Base-by-base conservation (phyloP, 2,888 invertebrate genomes). In the Oeneis ivallda region DNA sequence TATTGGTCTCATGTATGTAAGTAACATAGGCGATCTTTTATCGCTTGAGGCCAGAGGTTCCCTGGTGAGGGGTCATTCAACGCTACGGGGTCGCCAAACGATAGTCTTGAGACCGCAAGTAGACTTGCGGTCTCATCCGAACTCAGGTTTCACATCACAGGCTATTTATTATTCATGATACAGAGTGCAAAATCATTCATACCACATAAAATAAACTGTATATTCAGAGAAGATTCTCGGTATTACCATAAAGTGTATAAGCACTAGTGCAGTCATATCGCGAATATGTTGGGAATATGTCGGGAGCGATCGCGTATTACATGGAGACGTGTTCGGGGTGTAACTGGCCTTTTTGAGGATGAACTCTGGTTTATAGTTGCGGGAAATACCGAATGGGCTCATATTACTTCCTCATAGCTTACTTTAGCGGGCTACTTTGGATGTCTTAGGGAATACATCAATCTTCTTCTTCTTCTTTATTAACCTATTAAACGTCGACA, bases 171-270 rank as follows among this genome's bases (percentile, higher is more conserved):
- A 50, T 49, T 39, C 54, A 60, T 47, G 54, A 54, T 54, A 60
- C 34, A 43, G 26, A 13, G 41, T 37, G 47, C 54, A 26, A 63
- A 64, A 43, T 57, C 49, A 52, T 41, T 19, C 26, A 26, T 63
- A 41, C 43, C 64, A 56, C 62, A 65, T 58, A 34, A 45, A 58
- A 58, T 58, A 65, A 65, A 45, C 58, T 47, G 39, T 39, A 39
- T 26, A 50, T 53, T 34, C 34, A 37, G 41, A 45, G 39, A 15
- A 58, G 64, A 64, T 56, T 45, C 53, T 39, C 47, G 39, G 41
- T 11, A 53, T 62, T 59, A 64, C 60, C 64, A 67, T 67, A 67
- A 64, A 52, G 57, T 60, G 45, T 41, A 17, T 50, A 26, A 50
- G 49, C 49, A 26, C 19, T 50, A 65, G 39, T 58, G 57, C 32